phyloP scores from a whole-genome alignment of 2,888 invertebrate genomes.

The Drosophila maculinotata region DNA sequence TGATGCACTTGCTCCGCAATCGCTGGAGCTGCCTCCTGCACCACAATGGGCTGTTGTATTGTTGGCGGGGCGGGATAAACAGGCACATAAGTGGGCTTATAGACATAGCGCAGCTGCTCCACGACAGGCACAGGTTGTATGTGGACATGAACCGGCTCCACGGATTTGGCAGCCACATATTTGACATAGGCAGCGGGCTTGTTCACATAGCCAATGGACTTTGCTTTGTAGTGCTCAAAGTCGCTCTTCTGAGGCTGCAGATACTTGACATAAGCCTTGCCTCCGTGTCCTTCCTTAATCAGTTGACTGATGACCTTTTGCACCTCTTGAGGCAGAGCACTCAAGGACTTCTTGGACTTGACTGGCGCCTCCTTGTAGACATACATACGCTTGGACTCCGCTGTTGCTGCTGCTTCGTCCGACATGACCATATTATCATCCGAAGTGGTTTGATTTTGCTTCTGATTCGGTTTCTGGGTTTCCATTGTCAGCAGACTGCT shows the following conservation, averaged over 20 bases:
- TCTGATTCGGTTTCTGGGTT: slow-evolving; percentile 1
- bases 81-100: slow-evolving; percentile 60
- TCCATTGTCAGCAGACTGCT: slow-evolving; percentile 58
- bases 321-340: slow-evolving; percentile 78
- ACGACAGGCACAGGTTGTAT: slow-evolving; percentile 79
- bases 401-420: slow-evolving; percentile 47
- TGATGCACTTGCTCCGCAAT: slow-evolving; percentile 63
- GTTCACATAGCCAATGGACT: slow-evolving; percentile 31
- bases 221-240: slow-evolving; percentile 63
- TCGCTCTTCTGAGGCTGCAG: slow-evolving; percentile 71
- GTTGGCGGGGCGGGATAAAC: slow-evolving; percentile 38
- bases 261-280: slow-evolving; percentile 79
- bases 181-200: slow-evolving; percentile 55
- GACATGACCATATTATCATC: slow-evolving; percentile 53
- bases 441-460: not conserved
- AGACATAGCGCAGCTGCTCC: slow-evolving; percentile 79
- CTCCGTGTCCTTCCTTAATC: slow-evolving; percentile 72
- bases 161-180: slow-evolving; percentile 44
- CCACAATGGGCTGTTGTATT: slow-evolving; percentile 75
- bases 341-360: slow-evolving; percentile 76
- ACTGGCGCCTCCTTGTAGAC: slow-evolving; percentile 69
- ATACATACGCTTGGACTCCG: slow-evolving; percentile 74
- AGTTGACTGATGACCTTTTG: slow-evolving; percentile 81
- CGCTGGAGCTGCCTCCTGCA: slow-evolving; percentile 46
- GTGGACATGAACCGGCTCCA: slow-evolving; percentile 70